Base-by-base conservation (phyloP, 2,113 vertebrate species). In the Neodon shergylaensis region DNA sequence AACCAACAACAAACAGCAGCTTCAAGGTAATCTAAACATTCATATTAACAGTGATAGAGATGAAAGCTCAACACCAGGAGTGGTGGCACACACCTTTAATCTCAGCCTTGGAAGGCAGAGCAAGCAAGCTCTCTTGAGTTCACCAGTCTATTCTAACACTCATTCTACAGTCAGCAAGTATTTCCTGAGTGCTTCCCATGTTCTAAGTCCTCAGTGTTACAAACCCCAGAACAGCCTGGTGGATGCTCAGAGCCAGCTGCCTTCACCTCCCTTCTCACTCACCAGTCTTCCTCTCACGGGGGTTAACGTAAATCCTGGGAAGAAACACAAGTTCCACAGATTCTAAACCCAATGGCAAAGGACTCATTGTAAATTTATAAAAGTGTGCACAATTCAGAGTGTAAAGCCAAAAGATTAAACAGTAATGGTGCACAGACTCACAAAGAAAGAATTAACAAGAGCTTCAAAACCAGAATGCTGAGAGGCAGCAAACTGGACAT, bases 391-490 rank as follows among this genome's bases (percentile, higher is more conserved):
- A 14, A 22, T 3, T 9, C 24, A n/a, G 70, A 4, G n/a, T 0
- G 1, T 3, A 66, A 31, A 31, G 19, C 28, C 3, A 72, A 7
- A 12, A 44, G 28, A 28, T 5, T 10, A 19, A 11, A 6, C 9
- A 28, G 65, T 49, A 44, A 19, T 1, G 1, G 49, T 14, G 44
- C 0, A 0, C 28, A 58, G 49, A 47, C 39, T 24, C 7, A 7
- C 31, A 16, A 2, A 42, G 31, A 33, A 1, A 19, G 26, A 31
- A 4, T 1, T 19, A 39, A 0, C 16, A 4, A 7, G 66, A 42
- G 72, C 16, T 72, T 72, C 7, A 3, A 14, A 72, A 87, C 26
- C 66, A 54, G 85, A n/a, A 39, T n/a, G 8, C 14, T 7, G 22
- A 42, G n/a, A 42, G 68, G 33, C 21, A 24, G 36, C 36, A 58